A percentile compares a stretch with the other conserved stretches of the same genome.
These are phyloP conservation scores for Aquatica leii DNA, from an alignment of 2,888 invertebrate genomes.

Conservation along the genomic window DNA sequence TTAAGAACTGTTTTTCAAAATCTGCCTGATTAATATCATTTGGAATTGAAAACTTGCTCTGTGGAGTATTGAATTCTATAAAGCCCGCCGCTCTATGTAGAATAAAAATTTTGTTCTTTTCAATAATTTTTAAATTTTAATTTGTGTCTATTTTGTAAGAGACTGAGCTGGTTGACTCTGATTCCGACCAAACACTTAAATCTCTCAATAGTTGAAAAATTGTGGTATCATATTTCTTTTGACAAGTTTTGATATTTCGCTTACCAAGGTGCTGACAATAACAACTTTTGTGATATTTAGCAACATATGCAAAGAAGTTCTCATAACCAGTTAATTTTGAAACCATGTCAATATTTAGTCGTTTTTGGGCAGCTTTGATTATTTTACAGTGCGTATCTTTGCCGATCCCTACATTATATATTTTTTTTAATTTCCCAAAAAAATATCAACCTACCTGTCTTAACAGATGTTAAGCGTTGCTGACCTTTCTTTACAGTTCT, in stretches of 20 bases:
- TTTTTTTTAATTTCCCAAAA: slow-evolving; percentile 10
- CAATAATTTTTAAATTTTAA: neutral
- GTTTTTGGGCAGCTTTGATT: slow-evolving; percentile 12
- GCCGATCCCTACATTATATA: slow-evolving; percentile 9
- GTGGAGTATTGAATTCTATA: neutral
- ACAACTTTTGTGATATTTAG: slow-evolving; percentile 33
- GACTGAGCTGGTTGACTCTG: no score
- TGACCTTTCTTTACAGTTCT: slow-evolving; percentile 25
- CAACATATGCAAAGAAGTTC: slow-evolving; percentile 33
- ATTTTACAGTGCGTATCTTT: slow-evolving; percentile 16
- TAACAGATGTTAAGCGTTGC: no score
- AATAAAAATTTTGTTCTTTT: neutral
- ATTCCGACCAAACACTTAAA: neutral
- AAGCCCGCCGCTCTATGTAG: neutral
- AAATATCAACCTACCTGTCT: no score
- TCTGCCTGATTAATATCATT: neutral
- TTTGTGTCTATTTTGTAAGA: neutral
- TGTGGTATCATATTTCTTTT: neutral
- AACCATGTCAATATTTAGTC: slow-evolving; percentile 31
- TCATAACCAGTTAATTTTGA: slow-evolving; percentile 24
- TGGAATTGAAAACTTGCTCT: neutral
- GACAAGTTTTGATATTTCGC: slow-evolving; percentile 20
- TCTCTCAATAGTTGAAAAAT: neutral
- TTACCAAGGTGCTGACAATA: slow-evolving; percentile 25
- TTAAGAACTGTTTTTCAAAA: neutral